These are phyloP conservation scores for Corythaeola cristata DNA, from an alignment of 2,113 vertebrate species.

Conservation along the genomic window DNA sequence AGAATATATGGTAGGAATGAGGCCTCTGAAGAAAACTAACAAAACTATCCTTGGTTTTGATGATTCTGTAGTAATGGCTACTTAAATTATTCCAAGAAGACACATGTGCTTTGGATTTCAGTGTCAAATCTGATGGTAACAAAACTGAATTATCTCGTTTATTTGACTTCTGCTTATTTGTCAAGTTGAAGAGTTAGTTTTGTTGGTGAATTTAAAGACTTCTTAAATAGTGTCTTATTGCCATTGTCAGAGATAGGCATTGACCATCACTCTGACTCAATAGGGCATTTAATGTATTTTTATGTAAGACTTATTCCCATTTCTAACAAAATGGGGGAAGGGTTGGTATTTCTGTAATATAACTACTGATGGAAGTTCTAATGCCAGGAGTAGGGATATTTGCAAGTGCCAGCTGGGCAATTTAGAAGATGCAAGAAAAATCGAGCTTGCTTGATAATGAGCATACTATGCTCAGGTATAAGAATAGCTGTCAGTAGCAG, in stretches of 20 bases:
- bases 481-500: neutral
- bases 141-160: neutral
- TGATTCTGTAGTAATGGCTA: neutral
- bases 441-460: neutral
- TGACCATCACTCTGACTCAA: neutral
- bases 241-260: neutral
- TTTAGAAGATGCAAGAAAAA: neutral
- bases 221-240: neutral
- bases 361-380: neutral
- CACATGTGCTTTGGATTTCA: neutral
- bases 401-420: neutral
- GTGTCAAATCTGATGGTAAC: neutral
- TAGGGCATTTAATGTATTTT: neutral
- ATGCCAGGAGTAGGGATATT: neutral
- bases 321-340: neutral
- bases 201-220: neutral
- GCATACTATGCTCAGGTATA: neutral
- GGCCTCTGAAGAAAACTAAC: neutral
- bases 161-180: neutral
- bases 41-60: neutral
- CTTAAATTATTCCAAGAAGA: neutral
- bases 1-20: neutral
- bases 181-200: neutral
- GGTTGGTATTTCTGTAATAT: neutral
- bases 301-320: neutral